Base-by-base conservation (phyloP, 2,888 invertebrate species). In the Molorchus minor region DNA sequence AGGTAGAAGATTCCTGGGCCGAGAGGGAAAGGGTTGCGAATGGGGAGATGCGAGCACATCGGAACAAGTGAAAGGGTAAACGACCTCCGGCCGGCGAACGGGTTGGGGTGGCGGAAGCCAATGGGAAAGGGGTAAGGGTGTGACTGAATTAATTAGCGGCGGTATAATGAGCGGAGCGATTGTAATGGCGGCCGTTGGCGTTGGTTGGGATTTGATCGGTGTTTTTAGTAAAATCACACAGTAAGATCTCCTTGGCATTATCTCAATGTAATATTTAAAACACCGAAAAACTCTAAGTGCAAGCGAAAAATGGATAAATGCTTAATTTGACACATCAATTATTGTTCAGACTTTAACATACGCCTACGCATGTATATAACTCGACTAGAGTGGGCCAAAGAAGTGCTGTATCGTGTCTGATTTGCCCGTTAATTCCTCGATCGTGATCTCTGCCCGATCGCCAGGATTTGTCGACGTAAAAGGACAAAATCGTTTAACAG, bases 61-160 rank as follows among this genome's bases (percentile, higher is more conserved):
- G 62, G 44, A 55, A 58, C 61, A 62, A 65, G 65, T 65, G 65
- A 64, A 68, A 59, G 68, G 64, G 68, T 68, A 62, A 62, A 65
- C 56, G 63, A 62, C 58, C 62, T 56, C 59, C 33, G 33, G 47
- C 4, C 29, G 0, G 17, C 20, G 38, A 51, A 38, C 56, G 47
- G 47, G 46, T 40, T 47, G 33, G 33, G 17, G 54, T 38, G 47
- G 38, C 36, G 12, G 58, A 35, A 29, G 60, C 74, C 72, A 74
- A 74, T 72, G 33, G 65, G 56, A 68, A 71, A 59, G 64, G 65
- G 64, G 62, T 61, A 72, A 72, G 72, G 73, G 73, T 70, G 74
- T 64, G 65, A 64, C 64, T 44, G 69, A 55, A 58, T 72, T 71
- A 68, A 73, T 74, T 73, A 71, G 68, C 25, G 10, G 25, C 38